Percentiles rank a stretch among this genome's conserved stretches.
phyloP scores from a whole-genome alignment of 1,140 invertebrate genomes.

The Aphis craccivora region DNA sequence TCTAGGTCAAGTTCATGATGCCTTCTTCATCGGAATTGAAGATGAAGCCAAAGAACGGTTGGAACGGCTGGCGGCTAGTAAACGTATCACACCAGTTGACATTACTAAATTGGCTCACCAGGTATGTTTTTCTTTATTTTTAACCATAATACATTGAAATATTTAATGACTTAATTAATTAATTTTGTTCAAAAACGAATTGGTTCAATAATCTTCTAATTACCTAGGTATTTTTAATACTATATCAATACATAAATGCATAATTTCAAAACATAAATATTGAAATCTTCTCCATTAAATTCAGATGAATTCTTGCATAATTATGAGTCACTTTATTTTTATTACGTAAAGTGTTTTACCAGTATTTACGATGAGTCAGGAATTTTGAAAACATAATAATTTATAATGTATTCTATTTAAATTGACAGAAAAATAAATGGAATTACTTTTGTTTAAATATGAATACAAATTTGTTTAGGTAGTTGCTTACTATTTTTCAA shows the following conservation, averaged over 20 bases:
- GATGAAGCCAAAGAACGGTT: constrained; percentile 88
- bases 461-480: not conserved
- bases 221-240: not conserved
- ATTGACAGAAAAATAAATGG: not conserved
- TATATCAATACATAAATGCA: not conserved
- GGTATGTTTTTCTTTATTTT: constrained; percentile 67
- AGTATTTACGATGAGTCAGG: not conserved
- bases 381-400: not conserved
- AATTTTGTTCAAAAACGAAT: not conserved
- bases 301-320: not conserved
- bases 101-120: constrained; percentile 93
- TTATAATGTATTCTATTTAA: not conserved
- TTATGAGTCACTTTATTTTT: not conserved
- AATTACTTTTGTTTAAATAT: not conserved
- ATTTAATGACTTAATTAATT: not conserved
- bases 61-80: constrained; percentile 87
- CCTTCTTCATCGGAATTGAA: constrained; percentile 96
- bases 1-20: constrained; percentile 85
- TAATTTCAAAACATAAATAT: not conserved
- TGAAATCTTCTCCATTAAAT: not conserved
- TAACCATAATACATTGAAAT: not conserved
- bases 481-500: not conserved
- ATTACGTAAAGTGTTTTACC: not conserved
- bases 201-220: not conserved
- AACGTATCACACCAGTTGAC: constrained; percentile 91